phyloP scores from a whole-genome alignment of 2,797 vertebrate species.

The Phrynocephalus guinanensis region DNA sequence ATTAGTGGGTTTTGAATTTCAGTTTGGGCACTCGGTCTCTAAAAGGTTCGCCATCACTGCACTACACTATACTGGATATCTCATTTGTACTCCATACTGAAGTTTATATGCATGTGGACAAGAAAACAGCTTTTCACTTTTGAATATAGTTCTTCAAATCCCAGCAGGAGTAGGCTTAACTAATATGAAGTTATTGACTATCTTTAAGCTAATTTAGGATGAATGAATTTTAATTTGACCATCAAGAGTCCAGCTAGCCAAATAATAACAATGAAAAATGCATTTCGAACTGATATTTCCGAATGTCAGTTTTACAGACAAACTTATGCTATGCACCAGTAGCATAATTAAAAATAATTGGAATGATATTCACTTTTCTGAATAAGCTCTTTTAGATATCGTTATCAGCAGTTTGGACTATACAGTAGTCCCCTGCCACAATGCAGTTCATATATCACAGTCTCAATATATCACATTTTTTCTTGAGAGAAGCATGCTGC shows the following conservation, averaged over 20 bases:
- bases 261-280: slow-evolving; percentile 86
- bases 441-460: too few relatives aligned
- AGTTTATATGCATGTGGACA: slow-evolving; percentile 48
- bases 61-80: too few relatives aligned
- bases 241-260: slow-evolving; percentile 77
- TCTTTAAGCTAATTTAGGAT: slow-evolving; percentile 73
- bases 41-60: too few relatives aligned
- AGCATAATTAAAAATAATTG: slow-evolving; percentile 79
- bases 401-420: slow-evolving; percentile 73
- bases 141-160: slow-evolving; percentile 64
- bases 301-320: slow-evolving; percentile 81
- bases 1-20: too few relatives aligned
- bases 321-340: slow-evolving; percentile 85
- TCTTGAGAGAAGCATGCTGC: too few relatives aligned
- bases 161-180: slow-evolving; percentile 68
- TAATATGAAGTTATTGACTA: slow-evolving; percentile 69
- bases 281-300: slow-evolving; percentile 82
- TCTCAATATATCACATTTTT: too few relatives aligned
- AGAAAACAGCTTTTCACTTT: slow-evolving; percentile 47
- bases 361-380: slow-evolving; percentile 79
- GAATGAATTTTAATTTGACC: slow-evolving; percentile 83
- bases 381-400: slow-evolving; percentile 78
- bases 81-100: slow-evolving; percentile 53
- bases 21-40: too few relatives aligned
- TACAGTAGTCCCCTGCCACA: too few relatives aligned